A percentile compares a stretch with the other conserved stretches of the same genome.
phyloP scores from a whole-genome alignment of 2,113 vertebrate genomes.

The Ailuropoda melanoleuca region DNA sequence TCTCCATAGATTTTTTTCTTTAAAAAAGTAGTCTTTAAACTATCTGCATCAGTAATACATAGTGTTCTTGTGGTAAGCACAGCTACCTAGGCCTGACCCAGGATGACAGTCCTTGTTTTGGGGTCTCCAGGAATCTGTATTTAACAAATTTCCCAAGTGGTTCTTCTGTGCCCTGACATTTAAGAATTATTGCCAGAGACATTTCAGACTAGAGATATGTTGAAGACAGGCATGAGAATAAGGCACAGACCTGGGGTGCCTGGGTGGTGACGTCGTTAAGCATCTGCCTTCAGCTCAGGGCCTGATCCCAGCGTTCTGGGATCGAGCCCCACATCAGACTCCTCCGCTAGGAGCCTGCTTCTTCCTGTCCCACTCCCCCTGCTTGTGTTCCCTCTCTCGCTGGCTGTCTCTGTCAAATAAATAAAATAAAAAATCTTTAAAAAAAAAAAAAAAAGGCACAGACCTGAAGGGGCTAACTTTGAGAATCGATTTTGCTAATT shows the following conservation, averaged over 20 bases:
- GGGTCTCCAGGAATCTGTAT: not conserved
- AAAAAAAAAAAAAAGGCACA: not conserved
- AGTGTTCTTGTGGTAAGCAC: not conserved
- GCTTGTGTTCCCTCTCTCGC: too few relatives aligned
- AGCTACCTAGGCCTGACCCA: not conserved
- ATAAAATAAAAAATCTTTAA: too few relatives aligned
- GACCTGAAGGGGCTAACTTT: not conserved
- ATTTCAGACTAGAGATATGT: not conserved
- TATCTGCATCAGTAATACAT: not conserved
- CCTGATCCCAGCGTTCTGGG: too few relatives aligned
- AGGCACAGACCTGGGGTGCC: not conserved
- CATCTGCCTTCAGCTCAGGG: too few relatives aligned
- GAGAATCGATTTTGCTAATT: not conserved
- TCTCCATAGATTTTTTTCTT: not conserved
- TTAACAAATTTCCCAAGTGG: not conserved
- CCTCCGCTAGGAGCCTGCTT: too few relatives aligned
- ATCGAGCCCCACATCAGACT: too few relatives aligned
- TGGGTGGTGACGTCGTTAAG: too few relatives aligned
- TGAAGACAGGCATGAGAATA: not conserved
- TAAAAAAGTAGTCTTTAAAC: not conserved
- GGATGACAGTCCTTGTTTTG: not conserved
- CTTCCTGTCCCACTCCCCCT: too few relatives aligned
- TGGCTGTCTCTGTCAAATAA: too few relatives aligned
- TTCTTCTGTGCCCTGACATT: not conserved
- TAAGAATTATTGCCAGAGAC: not conserved